Base-by-base conservation (phyloP, 2,888 invertebrate species). In the Spodoptera littoralis region DNA sequence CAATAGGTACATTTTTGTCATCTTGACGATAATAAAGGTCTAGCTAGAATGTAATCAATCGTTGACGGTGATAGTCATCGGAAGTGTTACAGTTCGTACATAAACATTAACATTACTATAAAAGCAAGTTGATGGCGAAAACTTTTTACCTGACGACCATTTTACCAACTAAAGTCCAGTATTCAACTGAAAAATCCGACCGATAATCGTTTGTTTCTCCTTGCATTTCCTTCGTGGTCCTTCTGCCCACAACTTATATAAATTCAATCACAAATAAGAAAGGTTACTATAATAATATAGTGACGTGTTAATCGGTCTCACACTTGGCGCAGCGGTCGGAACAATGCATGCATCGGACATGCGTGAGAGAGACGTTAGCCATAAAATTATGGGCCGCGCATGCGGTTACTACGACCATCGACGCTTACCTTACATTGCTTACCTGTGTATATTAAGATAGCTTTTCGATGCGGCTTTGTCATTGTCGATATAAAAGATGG, bases 261-360 rank as follows among this genome's bases (percentile, higher is more conserved):
- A 36, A 13, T 52, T 44, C 55, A 46, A 67, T 54, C 53, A 69
- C 13, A 60, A 68, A 51, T 61, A 51, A 41, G 55, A 56, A 43
- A 71, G 51, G 73, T 60, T 57, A 27, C 27, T 27, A 74, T 48
- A 60, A 64, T 73, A 72, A 69, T 54, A 24, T 48, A 70, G 61
- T 57, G 70, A 75, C 54, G 71, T 75, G 66, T 66, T 73, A 73
- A 73, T 75, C 60, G 60, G 63, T 62, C 57, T 57, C 65, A 70
- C 65, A 60, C 74, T 65, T 55, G 42, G 50, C 64, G 57, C 60
- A 69, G 60, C 65, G 70, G 65, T 61, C 58, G 75, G 42, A 73
- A 73, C 70, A 74, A 70, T 65, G 59, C 59, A 52, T 47, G 70
- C 56, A 27, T 47, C 36, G 27, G 18, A 59, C 50, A 51, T 70